These are phyloP conservation scores for Microcebus griseorufus DNA, from an alignment of 2,113 vertebrate genomes.

Conservation along the genomic window DNA sequence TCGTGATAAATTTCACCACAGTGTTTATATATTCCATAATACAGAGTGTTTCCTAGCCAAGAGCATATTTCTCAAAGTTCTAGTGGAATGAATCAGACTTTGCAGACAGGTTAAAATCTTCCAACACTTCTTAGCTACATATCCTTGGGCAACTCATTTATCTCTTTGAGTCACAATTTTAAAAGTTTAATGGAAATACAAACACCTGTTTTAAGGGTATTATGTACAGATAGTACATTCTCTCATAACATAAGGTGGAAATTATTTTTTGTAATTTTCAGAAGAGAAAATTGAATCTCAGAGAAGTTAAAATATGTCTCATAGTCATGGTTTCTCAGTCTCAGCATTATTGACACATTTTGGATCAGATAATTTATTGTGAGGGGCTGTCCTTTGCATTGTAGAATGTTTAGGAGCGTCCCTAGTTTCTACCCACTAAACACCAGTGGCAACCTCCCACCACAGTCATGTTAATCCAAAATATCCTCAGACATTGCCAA, in stretches of 20 bases:
- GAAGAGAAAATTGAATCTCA: background rate
- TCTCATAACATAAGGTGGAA: background rate
- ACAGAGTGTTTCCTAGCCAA: background rate
- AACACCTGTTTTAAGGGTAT: background rate
- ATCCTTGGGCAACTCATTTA: background rate
- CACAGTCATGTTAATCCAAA: background rate
- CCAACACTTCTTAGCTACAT: background rate
- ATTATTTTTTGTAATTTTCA: background rate
- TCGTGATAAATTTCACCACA: background rate
- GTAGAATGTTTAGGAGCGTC: background rate
- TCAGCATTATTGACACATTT: background rate
- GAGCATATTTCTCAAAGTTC: background rate
- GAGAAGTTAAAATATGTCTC: background rate
- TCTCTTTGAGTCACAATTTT: background rate
- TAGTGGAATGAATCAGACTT: background rate
- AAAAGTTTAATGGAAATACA: background rate
- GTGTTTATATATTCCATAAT: background rate
- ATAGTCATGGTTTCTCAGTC: background rate
- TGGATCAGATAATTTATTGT: background rate
- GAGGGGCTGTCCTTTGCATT: background rate
- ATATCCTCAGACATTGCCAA: background rate
- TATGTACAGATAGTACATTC: background rate
- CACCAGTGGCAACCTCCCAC: rapidly evolving
- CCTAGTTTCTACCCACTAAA: background rate
- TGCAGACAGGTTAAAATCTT: background rate